These are phyloP conservation scores for Cheirogaleus major DNA, from an alignment of 2,797 vertebrate genomes.

Conservation along the genomic window DNA sequence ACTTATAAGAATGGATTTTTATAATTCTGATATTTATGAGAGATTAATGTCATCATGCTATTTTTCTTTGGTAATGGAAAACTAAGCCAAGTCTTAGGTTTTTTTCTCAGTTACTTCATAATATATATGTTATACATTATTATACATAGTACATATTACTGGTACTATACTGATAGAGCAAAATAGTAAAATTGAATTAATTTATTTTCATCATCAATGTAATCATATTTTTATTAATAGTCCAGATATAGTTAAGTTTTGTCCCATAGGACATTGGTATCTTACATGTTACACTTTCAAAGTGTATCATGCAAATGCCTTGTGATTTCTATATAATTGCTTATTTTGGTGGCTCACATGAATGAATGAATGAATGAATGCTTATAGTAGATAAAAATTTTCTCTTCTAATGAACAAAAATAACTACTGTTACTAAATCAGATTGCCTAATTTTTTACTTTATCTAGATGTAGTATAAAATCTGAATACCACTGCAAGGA, in stretches of 20 bases:
- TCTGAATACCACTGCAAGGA: not conserved
- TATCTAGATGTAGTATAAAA: not conserved
- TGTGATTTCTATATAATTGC: not conserved
- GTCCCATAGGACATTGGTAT: not conserved
- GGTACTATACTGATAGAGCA: not conserved
- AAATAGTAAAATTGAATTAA: not conserved
- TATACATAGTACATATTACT: not conserved
- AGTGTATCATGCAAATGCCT: not conserved
- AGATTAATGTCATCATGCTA: not conserved
- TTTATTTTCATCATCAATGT: not conserved
- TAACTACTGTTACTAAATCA: not conserved
- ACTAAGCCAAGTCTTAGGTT: not conserved
- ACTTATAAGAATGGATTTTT: conserved; percentile 16
- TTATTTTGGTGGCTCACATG: not conserved
- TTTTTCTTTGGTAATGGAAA: not conserved
- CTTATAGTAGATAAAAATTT: not conserved
- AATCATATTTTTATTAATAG: not conserved
- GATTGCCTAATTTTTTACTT: not conserved
- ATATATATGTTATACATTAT: not conserved
- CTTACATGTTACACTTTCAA: not conserved
- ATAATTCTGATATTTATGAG: not conserved
- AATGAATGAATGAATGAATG: not conserved
- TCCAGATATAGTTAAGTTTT: not conserved
- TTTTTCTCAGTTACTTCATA: not conserved
- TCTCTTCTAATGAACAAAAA: not conserved